Percentiles rank a stretch among this genome's conserved stretches.
Evolutionary conservation across 1,140 invertebrate genomes (phyloP).

Genomic region (Phymorhynchus buccinoides): DNA sequence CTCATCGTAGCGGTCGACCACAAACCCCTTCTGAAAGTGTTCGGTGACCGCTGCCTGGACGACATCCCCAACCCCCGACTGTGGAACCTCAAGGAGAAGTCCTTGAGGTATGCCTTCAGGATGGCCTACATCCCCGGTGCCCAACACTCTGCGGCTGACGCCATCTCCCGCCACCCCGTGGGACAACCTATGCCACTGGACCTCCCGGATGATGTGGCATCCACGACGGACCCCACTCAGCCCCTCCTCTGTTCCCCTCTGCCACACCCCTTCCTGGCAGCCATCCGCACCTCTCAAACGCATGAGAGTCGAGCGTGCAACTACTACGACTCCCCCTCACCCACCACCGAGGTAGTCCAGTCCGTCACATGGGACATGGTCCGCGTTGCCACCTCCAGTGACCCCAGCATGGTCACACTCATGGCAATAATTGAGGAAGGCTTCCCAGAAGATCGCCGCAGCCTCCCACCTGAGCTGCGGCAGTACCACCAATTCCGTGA

Average conservation of each 20-base stretch:
- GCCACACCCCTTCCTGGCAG: too few species aligned
- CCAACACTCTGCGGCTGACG: too few species aligned
- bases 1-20: constrained; percentile 52
- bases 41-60: constrained; percentile 48
- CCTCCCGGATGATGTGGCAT: too few species aligned
- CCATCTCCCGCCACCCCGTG: too few species aligned
- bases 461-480: constrained; percentile 39
- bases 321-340: not conserved
- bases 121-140: not conserved
- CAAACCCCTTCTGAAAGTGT: constrained; percentile 53
- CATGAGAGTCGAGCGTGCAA: too few species aligned
- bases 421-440: constrained; percentile 40
- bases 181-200: too few species aligned
- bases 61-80: constrained; percentile 46
- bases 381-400: constrained; percentile 46
- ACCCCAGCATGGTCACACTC: constrained; percentile 38
- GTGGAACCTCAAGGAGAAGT: constrained; percentile 48
- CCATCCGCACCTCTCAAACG: too few species aligned
- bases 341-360: not conserved
- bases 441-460: constrained; percentile 38
- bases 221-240: too few species aligned
- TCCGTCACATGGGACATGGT: constrained; percentile 48
- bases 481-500: constrained; percentile 47
- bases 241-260: too few species aligned
- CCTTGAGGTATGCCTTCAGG: not conserved